Conservation (phyloP, 37 sponge, comb jelly and placozoan genomes). For the Haliclona indistincta region DNA sequence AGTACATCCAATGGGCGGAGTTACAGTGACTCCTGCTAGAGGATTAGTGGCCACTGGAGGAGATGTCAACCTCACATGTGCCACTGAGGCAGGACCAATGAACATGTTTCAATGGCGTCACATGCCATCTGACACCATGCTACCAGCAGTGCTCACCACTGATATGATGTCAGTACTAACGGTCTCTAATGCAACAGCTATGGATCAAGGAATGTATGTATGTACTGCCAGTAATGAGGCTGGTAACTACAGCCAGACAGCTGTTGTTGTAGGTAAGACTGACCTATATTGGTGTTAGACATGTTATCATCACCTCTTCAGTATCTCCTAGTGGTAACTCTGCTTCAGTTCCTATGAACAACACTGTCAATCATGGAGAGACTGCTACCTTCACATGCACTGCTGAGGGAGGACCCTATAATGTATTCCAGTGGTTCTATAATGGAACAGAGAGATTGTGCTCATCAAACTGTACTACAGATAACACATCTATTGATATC, state of each 20-base stretch:
- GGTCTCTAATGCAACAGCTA: neutral
- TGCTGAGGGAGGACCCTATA: conserved; percentile 3
- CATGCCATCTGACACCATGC: no score
- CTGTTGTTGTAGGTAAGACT: no score
- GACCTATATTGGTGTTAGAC: no score
- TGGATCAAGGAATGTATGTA: conserved; percentile 49
- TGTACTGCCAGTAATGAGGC: conserved; percentile 70
- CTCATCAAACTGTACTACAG: no score
- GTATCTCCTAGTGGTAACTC: no score
- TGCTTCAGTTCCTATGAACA: no score
- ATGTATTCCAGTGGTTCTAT: neutral
- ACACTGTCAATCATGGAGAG: neutral
- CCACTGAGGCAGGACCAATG: conserved; percentile 1
- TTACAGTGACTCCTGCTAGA: conserved; percentile 19
- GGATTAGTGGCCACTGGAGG: no score
- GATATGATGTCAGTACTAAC: no score
- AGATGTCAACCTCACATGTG: conserved; percentile 33
- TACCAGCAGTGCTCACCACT: no score
- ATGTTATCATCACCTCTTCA: no score
- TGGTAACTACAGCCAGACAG: no score
- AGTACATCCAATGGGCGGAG: conserved; percentile 37
- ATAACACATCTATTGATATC: conserved; percentile 30
- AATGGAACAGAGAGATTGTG: neutral
- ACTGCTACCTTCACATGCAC: neutral
- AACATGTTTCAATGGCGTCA: conserved; percentile 17